Conservation (phyloP, 2,888 invertebrate species). For the Drosophila greeni region DNA sequence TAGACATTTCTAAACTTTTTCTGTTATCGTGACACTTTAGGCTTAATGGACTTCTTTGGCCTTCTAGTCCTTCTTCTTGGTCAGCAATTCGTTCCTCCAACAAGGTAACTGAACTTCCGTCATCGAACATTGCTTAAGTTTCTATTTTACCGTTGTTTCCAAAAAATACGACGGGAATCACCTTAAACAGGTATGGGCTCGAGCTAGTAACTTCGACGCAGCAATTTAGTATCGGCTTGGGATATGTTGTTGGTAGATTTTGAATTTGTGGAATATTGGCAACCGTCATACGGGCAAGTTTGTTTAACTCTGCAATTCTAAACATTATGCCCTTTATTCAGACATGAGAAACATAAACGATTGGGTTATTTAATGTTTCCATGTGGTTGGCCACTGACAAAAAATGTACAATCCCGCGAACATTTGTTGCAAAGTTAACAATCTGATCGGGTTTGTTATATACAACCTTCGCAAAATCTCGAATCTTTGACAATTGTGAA, state of each 20-base stretch:
- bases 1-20: background rate
- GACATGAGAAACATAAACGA: background rate
- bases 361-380: too few species aligned
- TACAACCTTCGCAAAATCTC: background rate
- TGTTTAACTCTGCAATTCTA: background rate
- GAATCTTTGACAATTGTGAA: background rate
- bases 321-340: background rate
- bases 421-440: background rate
- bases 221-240: background rate
- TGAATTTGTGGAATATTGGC: background rate
- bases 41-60: background rate
- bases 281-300: background rate
- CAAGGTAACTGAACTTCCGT: conserved; percentile 2
- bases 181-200: background rate
- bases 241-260: background rate
- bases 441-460: background rate
- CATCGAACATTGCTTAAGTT: conserved; percentile 5
- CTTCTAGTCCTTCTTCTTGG: background rate
- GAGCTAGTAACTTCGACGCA: background rate
- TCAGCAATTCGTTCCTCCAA: conserved; percentile 3
- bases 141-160: conserved; percentile 1
- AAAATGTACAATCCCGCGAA: background rate
- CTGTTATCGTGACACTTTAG: conserved; percentile 2
- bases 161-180: background rate
- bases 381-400: background rate